phyloP scores from a whole-genome alignment of 2,888 invertebrate genomes.

The Thereva nobilitata region DNA sequence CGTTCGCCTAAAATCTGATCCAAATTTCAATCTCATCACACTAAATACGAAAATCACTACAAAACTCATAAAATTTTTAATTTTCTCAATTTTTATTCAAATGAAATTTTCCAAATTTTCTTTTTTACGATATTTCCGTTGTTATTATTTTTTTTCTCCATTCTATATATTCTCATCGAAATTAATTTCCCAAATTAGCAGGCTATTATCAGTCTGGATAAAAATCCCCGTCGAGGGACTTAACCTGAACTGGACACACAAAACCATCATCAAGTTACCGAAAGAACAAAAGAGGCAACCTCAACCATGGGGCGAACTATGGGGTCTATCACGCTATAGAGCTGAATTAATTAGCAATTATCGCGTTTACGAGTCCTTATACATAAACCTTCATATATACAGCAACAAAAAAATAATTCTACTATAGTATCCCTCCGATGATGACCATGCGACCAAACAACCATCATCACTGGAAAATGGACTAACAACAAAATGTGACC shows the following conservation, averaged over 20 bases:
- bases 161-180: constrained; percentile 3
- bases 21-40: too few relatives aligned
- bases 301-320: constrained; percentile 3
- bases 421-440: constrained; percentile 8
- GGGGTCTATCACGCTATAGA: constrained; percentile 22
- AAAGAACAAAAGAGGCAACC: constrained; percentile 11
- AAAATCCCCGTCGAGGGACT: constrained; percentile 31
- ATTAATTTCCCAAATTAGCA: constrained; percentile 36
- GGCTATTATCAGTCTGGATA: constrained; percentile 19
- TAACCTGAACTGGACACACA: constrained; percentile 16
- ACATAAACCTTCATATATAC: too few relatives aligned
- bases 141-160: constrained; percentile 4
- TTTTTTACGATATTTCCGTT: too few relatives aligned
- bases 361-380: constrained; percentile 33
- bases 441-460: background rate
- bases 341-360: constrained; percentile 39
- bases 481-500: constrained; percentile 24
- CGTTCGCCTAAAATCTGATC: too few relatives aligned
- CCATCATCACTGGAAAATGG: background rate
- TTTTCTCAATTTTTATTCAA: too few relatives aligned
- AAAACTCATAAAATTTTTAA: too few relatives aligned
- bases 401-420: background rate
- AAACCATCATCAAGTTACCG: background rate
- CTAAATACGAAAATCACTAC: too few relatives aligned
- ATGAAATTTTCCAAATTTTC: too few relatives aligned